These are phyloP conservation scores for Onychomys torridus DNA, from an alignment of 2,797 vertebrate species.

Conservation along the genomic window DNA sequence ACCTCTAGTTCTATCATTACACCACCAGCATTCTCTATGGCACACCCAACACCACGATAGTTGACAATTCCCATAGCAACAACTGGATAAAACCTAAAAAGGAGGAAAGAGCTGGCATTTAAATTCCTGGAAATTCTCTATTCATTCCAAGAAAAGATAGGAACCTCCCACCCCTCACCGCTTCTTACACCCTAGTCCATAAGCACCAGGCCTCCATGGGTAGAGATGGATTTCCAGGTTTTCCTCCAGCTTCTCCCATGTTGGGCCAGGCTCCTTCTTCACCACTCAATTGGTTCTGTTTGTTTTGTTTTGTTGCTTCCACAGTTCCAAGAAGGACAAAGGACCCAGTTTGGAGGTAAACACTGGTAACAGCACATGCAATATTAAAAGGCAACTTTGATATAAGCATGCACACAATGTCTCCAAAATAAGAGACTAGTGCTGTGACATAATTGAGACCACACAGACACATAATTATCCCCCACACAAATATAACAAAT, in stretches of 20 bases:
- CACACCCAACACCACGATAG: not conserved
- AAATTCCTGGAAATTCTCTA: not conserved
- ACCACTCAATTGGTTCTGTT: not conserved
- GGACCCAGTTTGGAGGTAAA: not conserved
- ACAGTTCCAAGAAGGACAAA: not conserved
- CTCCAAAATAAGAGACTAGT: not conserved
- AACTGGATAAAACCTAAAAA: not conserved
- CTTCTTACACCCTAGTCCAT: not conserved
- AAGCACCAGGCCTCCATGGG: not conserved
- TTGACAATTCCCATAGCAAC: not conserved
- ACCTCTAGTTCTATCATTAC: not conserved
- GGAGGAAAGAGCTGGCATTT: not conserved
- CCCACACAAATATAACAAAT: not conserved
- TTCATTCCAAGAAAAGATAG: not conserved
- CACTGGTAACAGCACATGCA: not conserved
- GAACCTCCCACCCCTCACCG: not conserved
- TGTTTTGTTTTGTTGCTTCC: not conserved
- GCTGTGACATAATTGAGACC: not conserved
- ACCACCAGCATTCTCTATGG: not conserved
- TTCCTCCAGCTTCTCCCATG: not conserved
- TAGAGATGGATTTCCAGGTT: not conserved
- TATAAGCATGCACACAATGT: not conserved
- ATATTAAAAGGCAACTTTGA: not conserved
- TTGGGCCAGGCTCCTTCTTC: not conserved
- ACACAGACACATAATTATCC: not conserved